These are phyloP conservation scores for Ditylenchus dipsaci DNA, from an alignment of 1,140 invertebrate genomes.

Conservation along the genomic window DNA sequence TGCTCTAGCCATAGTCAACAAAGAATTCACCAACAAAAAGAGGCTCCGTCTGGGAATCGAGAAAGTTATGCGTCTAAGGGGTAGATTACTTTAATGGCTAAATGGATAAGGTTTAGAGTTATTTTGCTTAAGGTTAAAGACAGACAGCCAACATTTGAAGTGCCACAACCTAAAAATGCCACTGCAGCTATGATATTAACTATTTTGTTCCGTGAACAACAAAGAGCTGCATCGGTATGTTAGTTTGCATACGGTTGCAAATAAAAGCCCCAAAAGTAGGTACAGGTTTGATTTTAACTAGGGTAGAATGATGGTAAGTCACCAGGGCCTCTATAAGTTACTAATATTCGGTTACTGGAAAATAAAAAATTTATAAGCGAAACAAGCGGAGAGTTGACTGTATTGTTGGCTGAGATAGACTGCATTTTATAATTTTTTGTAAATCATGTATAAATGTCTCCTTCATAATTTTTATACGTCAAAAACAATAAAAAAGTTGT, in stretches of 20 bases:
- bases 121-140: neutral
- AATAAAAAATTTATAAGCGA: too few species aligned
- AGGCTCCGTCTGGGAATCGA: slow-evolving; percentile 25
- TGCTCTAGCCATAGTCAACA: slow-evolving; percentile 21
- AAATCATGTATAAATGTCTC: too few species aligned
- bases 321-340: too few species aligned
- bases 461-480: too few species aligned
- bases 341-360: too few species aligned
- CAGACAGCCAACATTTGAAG: neutral
- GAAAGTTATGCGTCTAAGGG: slow-evolving; percentile 22
- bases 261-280: too few species aligned
- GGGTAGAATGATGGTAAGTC: too few species aligned
- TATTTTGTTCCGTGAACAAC: slow-evolving; percentile 29
- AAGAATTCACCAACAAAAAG: slow-evolving; percentile 31
- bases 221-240: slow-evolving; percentile 4
- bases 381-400: too few species aligned
- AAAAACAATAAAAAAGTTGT: too few species aligned
- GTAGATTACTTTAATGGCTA: neutral
- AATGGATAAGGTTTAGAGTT: neutral
- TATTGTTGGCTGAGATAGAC: too few species aligned
- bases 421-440: too few species aligned
- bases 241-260: neutral
- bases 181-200: slow-evolving; percentile 18
- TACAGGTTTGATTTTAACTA: too few species aligned
- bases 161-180: slow-evolving; percentile 8